Evolutionary conservation across 2,113 vertebrate genomes (phyloP).

Genomic region (Dasyprocta punctata): DNA sequence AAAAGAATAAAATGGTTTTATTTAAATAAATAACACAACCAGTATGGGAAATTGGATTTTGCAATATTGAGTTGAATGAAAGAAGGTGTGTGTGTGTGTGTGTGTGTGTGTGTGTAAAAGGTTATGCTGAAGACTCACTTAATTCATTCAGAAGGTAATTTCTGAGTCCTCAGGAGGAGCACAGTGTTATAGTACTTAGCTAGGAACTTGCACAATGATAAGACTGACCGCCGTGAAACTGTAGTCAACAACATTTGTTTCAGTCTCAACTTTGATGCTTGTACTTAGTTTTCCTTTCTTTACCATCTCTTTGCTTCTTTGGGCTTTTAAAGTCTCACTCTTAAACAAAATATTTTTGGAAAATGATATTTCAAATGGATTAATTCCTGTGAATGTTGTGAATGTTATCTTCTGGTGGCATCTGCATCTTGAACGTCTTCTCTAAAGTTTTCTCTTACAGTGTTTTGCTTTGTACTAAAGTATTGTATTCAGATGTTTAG

Average conservation of each 20-base stretch:
- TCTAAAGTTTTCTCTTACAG: constrained; percentile 8
- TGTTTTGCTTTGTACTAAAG: neutral
- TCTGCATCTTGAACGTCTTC: neutral
- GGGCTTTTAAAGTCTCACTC: neutral
- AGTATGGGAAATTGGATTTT: neutral
- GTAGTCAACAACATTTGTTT: neutral
- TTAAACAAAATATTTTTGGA: neutral
- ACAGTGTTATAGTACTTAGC: neutral
- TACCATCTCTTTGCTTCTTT: neutral
- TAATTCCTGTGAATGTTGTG: neutral
- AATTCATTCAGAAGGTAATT: neutral
- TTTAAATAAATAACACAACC: neutral
- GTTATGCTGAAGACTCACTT: neutral
- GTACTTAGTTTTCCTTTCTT: neutral
- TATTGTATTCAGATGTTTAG: neutral
- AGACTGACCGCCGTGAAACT: neutral
- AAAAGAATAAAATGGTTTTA: constrained; percentile 19
- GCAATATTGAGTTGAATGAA: neutral
- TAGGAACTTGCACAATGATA: neutral
- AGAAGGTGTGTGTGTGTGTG: neutral
- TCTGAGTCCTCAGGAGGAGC: neutral
- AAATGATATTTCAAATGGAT: neutral
- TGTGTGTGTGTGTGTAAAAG: neutral
- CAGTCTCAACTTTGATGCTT: neutral
- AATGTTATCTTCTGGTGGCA: neutral